A percentile compares a stretch with the other conserved stretches of the same genome.
phyloP scores from a whole-genome alignment of 1,140 invertebrate species.

The Pseudomyrmex pallidus region DNA sequence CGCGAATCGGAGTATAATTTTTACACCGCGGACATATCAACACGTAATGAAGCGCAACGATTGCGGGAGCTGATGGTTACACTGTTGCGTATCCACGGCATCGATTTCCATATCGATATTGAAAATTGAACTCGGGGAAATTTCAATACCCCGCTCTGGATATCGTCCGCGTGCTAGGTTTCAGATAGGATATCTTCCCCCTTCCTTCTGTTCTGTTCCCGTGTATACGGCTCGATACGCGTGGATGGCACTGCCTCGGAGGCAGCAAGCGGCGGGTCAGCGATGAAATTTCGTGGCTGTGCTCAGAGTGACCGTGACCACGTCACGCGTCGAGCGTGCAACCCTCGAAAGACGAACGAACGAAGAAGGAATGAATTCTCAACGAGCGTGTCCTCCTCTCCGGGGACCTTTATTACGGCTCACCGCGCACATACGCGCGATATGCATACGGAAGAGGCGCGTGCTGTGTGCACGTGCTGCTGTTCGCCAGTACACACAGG shows the following conservation, averaged over 20 bases:
- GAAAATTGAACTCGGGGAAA: slow-evolving; percentile 33
- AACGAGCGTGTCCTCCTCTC: neutral
- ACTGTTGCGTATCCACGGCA: slow-evolving; percentile 12
- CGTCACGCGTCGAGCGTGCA: slow-evolving; percentile 22
- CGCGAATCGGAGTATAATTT: slow-evolving; percentile 12
- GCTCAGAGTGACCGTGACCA: slow-evolving; percentile 43
- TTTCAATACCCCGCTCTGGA: slow-evolving; percentile 13
- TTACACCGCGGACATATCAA: neutral
- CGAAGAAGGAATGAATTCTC: neutral
- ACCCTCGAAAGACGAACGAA: slow-evolving; percentile 13
- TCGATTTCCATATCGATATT: slow-evolving; percentile 2
- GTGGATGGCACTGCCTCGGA: neutral
- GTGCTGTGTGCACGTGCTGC: neutral
- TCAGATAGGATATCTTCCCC: neutral
- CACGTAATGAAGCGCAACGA: slow-evolving; percentile 38
- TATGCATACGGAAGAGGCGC: neutral
- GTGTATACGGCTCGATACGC: slow-evolving; percentile 1
- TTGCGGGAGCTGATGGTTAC: slow-evolving; percentile 9
- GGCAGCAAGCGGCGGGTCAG: neutral
- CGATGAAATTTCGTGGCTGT: slow-evolving; percentile 16
- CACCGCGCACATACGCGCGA: neutral
- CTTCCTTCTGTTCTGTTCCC: neutral
- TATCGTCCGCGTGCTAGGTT: neutral
- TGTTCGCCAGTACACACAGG: neutral
- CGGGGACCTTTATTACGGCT: slow-evolving; percentile 14